phyloP scores from a whole-genome alignment of 2,888 invertebrate species.

The Xestia sexstrigata region DNA sequence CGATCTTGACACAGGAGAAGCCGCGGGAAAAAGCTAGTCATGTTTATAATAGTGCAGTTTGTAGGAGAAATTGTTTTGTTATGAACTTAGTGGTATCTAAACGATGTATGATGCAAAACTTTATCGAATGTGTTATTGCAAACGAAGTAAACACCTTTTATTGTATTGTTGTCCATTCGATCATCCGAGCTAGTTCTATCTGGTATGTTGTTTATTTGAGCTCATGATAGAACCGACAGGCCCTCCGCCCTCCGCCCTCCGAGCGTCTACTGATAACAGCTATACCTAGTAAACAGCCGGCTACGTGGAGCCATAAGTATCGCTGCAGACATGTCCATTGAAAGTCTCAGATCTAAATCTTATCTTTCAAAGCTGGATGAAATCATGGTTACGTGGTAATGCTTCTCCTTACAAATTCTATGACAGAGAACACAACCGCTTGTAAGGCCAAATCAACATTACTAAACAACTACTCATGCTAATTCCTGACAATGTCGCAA shows the following conservation, averaged over 20 bases:
- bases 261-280: background rate
- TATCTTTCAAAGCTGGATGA: background rate
- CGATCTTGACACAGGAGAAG: background rate
- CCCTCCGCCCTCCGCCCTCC: background rate
- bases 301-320: background rate
- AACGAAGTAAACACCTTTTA: constrained; percentile 40
- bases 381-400: background rate
- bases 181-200: constrained; percentile 15
- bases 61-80: constrained; percentile 28
- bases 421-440: background rate
- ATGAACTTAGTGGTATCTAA: constrained; percentile 27
- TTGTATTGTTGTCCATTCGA: constrained; percentile 10
- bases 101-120: constrained; percentile 17
- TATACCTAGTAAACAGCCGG: too few species aligned
- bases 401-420: background rate
- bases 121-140: constrained; percentile 41
- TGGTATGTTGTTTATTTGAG: background rate
- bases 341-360: background rate
- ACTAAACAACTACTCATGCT: background rate
- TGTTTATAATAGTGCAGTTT: background rate
- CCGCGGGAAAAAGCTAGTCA: background rate
- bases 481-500: background rate
- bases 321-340: too few species aligned
- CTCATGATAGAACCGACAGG: background rate
- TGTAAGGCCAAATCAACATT: background rate